A percentile compares a stretch with the other conserved stretches of the same genome.
Conservation (phyloP, 2,888 invertebrate species). For the Euphydryas editha region DNA sequence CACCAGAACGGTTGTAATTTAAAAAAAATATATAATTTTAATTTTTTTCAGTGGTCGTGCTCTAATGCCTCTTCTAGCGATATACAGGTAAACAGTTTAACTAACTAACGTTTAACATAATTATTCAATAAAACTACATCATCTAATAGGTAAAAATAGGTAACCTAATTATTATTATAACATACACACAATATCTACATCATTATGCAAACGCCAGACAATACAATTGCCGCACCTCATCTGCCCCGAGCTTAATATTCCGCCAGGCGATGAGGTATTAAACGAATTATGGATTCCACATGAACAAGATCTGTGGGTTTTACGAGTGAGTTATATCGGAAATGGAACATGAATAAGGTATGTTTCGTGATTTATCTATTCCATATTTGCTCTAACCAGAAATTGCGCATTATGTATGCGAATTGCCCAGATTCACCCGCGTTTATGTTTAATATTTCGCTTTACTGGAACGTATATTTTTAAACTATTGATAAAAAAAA, state of each 20-base stretch:
- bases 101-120: background rate
- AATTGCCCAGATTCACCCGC: too few relatives aligned
- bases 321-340: conserved; percentile 2
- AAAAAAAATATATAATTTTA: too few relatives aligned
- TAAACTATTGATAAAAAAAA: too few relatives aligned
- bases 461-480: too few relatives aligned
- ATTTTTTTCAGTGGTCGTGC: too few relatives aligned
- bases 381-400: conserved; percentile 1
- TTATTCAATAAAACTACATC: background rate
- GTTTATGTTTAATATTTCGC: too few relatives aligned
- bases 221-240: conserved; percentile 2
- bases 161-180: background rate
- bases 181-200: background rate
- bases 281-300: conserved; percentile 5
- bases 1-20: too few relatives aligned
- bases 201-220: conserved; percentile 3
- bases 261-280: conserved; percentile 3
- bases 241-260: background rate
- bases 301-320: conserved; percentile 10
- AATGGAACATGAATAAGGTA: conserved; percentile 6
- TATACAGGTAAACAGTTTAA: too few relatives aligned
- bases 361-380: conserved; percentile 5
- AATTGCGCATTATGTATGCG: background rate
- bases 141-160: background rate
- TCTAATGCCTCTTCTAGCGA: too few relatives aligned